Percentiles rank a stretch among this genome's conserved stretches.
These are phyloP conservation scores for Rhabdophis nuchalis DNA, from an alignment of 2,797 vertebrate species.

Conservation along the genomic window DNA sequence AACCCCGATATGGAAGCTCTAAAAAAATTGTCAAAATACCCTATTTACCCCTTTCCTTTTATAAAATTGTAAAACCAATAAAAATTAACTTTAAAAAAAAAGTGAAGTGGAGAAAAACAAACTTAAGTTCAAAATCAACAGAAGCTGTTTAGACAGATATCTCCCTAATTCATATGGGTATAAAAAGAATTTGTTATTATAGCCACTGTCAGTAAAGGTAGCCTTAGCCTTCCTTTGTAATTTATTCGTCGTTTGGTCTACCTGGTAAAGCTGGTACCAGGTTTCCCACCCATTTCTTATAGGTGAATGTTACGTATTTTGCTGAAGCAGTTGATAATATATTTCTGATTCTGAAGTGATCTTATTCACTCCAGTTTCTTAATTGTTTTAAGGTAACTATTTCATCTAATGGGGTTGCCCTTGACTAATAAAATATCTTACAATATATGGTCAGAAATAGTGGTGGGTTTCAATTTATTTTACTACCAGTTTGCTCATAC, in stretches of 20 bases:
- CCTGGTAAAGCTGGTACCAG: not conserved
- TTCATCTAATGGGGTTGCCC: not conserved
- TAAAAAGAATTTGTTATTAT: not conserved
- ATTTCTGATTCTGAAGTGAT: not conserved
- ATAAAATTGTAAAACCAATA: too few relatives aligned
- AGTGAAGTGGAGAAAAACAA: not conserved
- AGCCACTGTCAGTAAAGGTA: not conserved
- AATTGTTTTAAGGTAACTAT: not conserved
- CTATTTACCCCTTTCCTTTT: too few relatives aligned
- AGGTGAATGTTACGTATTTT: not conserved
- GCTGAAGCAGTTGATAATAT: not conserved
- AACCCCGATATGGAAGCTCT: too few relatives aligned
- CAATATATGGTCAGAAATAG: not conserved
- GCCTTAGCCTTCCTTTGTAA: not conserved
- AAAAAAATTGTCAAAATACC: too few relatives aligned
- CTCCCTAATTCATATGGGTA: not conserved
- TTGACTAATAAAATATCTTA: not conserved
- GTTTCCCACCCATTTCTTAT: not conserved
- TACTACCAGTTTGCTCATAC: too few relatives aligned
- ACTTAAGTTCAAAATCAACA: not conserved
- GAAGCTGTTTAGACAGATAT: not conserved
- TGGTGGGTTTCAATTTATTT: too few relatives aligned
- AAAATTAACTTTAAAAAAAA: too few relatives aligned
- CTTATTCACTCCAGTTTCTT: not conserved
- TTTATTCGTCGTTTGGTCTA: not conserved